Conservation (phyloP, 2,888 invertebrate genomes). For the Athalia circularis region DNA sequence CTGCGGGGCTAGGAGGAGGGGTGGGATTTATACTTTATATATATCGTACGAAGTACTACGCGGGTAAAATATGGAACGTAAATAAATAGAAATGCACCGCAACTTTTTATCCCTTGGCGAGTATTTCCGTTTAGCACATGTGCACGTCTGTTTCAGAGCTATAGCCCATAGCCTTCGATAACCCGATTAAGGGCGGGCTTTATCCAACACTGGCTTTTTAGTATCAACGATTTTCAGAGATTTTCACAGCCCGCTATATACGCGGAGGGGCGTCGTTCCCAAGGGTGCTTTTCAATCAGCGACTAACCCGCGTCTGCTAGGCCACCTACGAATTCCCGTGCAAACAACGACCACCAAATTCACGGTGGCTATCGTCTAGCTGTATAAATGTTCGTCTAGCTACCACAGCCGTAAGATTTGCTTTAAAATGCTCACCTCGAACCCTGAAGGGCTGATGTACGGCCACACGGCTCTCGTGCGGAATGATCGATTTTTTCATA, state of each 20-base stretch:
- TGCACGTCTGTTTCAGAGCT: constrained; percentile 6
- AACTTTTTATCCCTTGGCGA: constrained; percentile 36
- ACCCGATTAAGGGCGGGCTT: constrained; percentile 46
- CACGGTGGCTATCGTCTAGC: constrained; percentile 20
- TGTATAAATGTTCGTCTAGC: neutral
- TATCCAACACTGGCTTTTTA: constrained; percentile 45
- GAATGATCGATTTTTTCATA: neutral
- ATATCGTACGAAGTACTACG: neutral
- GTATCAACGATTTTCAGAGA: constrained; percentile 48
- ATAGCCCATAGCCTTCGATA: constrained; percentile 33
- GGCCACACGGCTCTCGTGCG: neutral
- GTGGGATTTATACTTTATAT: neutral
- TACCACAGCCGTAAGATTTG: neutral
- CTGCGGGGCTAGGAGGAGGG: neutral
- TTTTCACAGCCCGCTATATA: constrained; percentile 28
- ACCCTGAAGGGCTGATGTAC: neutral
- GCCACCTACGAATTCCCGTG: constrained; percentile 43
- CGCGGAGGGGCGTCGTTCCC: constrained; percentile 40
- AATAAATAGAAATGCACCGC: constrained; percentile 43
- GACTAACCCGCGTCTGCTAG: constrained; percentile 27
- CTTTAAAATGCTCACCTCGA: neutral
- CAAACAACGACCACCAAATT: constrained; percentile 27
- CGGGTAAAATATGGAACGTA: neutral
- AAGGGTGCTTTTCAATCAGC: constrained; percentile 47
- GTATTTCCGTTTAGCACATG: constrained; percentile 31